Base-by-base conservation (phyloP, 35 echinoderm and acorn worm genomes). In the Chiridota heheva region DNA sequence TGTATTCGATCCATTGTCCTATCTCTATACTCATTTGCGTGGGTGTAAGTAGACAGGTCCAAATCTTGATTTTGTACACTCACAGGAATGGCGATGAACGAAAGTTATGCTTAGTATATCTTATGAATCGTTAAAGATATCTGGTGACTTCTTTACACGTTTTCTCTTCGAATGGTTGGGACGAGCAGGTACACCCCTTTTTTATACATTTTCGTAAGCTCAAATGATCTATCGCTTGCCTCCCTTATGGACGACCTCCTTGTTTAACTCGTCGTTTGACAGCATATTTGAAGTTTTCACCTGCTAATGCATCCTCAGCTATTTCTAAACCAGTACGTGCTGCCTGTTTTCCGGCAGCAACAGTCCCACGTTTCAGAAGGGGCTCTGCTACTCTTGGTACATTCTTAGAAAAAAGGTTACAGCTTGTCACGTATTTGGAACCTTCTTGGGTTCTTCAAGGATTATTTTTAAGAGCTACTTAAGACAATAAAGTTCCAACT, bases 71-170 rank as follows among this genome's bases (percentile, higher is more conserved):
- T 82, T 73, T 4, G 60, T 58, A 55, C 87, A 90, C 41, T 90
- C 77, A 67, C 87, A 90, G 2, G 87, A 90, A 32, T 90, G 45
- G 36, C 76, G 43, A 40, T 90, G 79, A 20, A 90, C 68, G 22
- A 83, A 74, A 25, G 87, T 40, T 80, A 90, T 90, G 37, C 36
- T 62, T 5, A 61, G 60, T 42, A 60, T 1, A 40, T 31, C 12
- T 34, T 35, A 35, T 35, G 33, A 65, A 35, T 36, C 30, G 61
- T 10, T 29, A 36, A 29, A 35, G 30, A 35, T 65, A 29, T 65
- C 26, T 29, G 30, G 33, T 36, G 33, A 24, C 39, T 65, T 8
- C 30, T 65, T 65, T 31, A 35, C n/a, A 4, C n/a, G 33, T 36
- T 65, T 65, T 7, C 61, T 3, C 61, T 65, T 65, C 39, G 33